Conservation (phyloP, 2,797 vertebrate genomes). For the Phalanger gymnotis region DNA sequence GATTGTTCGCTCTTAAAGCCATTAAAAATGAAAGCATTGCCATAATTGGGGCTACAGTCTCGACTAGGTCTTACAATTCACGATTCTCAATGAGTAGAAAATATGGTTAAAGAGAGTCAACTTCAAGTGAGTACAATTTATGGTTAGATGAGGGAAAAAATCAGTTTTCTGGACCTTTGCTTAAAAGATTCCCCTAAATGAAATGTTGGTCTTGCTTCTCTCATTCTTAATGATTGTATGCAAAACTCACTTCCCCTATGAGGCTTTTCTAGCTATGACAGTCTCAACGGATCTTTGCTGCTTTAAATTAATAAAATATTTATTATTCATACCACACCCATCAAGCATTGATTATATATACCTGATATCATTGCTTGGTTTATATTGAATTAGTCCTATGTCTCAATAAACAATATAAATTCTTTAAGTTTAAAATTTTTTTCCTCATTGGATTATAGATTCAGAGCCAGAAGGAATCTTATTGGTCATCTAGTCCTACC, state of each 20-base stretch:
- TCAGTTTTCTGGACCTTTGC: not conserved
- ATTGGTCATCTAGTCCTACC: not conserved
- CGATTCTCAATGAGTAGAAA: not conserved
- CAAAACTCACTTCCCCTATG: not conserved
- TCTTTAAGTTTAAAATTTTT: not conserved
- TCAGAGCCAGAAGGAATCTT: not conserved
- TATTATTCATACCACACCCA: not conserved
- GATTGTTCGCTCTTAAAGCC: not conserved
- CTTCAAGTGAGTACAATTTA: not conserved
- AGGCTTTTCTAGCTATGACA: constrained; percentile 2
- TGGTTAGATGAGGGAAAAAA: constrained; percentile 28
- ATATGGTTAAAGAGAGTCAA: constrained; percentile 34
- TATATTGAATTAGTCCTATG: not conserved
- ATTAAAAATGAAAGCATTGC: not conserved
- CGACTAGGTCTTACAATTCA: not conserved
- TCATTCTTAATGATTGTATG: not conserved
- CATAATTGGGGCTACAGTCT: not conserved
- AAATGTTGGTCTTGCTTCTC: not conserved
- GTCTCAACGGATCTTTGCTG: not conserved
- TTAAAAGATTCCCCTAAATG: not conserved
- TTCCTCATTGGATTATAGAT: not conserved
- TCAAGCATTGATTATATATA: not conserved
- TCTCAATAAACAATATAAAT: not conserved
- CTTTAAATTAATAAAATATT: not conserved
- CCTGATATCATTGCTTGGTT: not conserved